These are phyloP conservation scores for Heliangelus exortis DNA, from an alignment of 2,797 vertebrate species.

Conservation along the genomic window DNA sequence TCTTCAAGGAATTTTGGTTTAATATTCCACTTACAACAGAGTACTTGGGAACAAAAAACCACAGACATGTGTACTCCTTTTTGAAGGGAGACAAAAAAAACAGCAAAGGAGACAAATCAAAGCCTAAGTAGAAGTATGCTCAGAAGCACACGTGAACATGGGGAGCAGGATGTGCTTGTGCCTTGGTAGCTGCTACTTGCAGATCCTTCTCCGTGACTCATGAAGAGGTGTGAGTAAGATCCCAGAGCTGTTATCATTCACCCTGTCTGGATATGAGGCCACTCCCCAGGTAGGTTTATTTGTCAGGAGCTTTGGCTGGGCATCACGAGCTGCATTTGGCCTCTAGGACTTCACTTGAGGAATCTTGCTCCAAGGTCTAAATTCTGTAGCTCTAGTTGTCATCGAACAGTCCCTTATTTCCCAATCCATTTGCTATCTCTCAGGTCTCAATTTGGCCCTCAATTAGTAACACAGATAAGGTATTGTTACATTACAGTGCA, in stretches of 20 bases:
- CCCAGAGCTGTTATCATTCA: background rate
- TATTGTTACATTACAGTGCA: background rate
- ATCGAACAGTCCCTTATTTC: constrained; percentile 1
- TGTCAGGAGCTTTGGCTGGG: constrained; percentile 9
- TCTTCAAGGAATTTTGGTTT: background rate
- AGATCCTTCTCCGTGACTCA: background rate
- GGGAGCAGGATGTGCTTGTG: background rate
- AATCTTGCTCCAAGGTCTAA: constrained; percentile 41
- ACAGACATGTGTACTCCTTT: background rate
- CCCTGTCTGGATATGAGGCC: background rate
- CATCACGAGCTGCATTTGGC: background rate
- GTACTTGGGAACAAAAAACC: background rate
- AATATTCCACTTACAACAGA: background rate
- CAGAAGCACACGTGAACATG: background rate
- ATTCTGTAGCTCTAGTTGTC: background rate
- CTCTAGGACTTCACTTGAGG: constrained; percentile 19
- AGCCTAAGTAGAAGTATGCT: background rate
- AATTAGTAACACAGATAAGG: constrained; percentile 1
- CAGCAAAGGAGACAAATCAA: background rate
- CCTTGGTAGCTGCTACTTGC: background rate
- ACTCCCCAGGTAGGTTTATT: background rate
- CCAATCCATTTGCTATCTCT: background rate
- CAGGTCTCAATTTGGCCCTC: background rate
- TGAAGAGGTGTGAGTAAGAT: background rate
- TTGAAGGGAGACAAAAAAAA: background rate